Conservation (phyloP, 2,888 invertebrate genomes). For the Pegoplata infirma region DNA sequence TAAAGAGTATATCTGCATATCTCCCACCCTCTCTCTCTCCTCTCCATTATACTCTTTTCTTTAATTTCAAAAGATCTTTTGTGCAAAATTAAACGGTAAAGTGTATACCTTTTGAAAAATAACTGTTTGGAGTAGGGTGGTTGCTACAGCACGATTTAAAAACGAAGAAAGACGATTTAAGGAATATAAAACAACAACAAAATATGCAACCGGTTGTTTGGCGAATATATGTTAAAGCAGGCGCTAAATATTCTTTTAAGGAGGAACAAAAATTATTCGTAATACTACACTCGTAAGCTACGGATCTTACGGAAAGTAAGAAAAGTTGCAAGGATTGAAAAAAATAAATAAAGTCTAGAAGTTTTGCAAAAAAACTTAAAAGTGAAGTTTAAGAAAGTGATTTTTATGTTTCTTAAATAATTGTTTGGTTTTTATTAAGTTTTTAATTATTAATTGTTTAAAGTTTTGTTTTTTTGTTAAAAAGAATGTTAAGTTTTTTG, state of each 20-base stretch:
- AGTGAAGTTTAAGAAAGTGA: background rate
- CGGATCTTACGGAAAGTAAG: conserved; percentile 17
- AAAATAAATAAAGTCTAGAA: background rate
- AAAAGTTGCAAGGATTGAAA: background rate
- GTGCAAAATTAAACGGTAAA: background rate
- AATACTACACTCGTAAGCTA: conserved; percentile 16
- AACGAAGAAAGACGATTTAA: background rate
- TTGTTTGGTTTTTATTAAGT: background rate
- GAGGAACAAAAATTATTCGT: conserved; percentile 27
- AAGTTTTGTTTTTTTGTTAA: background rate
- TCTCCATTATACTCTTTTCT: background rate
- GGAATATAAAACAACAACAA: conserved; percentile 6
- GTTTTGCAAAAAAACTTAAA: background rate
- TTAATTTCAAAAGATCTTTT: background rate
- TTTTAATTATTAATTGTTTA: too few relatives aligned
- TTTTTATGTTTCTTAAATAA: background rate
- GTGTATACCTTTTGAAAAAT: background rate
- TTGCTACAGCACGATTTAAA: background rate
- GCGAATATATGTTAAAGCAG: too few relatives aligned
- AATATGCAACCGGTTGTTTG: conserved; percentile 49
- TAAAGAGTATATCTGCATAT: background rate
- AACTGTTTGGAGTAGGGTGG: conserved; percentile 18
- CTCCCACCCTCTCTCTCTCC: background rate
- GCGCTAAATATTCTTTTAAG: conserved; percentile 32
- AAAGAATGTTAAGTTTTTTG: too few relatives aligned